Evolutionary conservation across 2,113 vertebrate species (phyloP), one percentile per base, ranked within the genome.

Genomic region (Noturus placidus): DNA sequence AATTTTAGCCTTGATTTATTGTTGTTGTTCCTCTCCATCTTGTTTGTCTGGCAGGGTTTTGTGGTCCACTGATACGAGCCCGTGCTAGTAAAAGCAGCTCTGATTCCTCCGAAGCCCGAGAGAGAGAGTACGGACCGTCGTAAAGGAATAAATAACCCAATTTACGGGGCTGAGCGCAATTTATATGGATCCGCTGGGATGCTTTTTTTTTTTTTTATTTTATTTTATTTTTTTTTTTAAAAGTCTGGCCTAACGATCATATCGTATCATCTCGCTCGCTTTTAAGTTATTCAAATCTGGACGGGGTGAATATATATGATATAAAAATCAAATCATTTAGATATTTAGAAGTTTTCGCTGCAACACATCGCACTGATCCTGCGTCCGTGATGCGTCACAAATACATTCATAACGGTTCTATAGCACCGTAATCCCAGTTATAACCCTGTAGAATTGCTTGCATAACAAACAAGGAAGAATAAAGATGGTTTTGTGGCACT

Each of bases 61-160:
- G 93, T 86, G 57, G 89, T 85, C 82, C 84, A 77, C 87, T 93
- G 92, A 93, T 92, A 94, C 90, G 89, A 90, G 85, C 86, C 86
- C 59, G 56, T 89, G 90, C 90, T 84, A 70, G 80, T 88, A 91
- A 89, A 91, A 91, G 86, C 84, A 90, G 89, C 91, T 88, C 88
- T 80, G 80, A 86, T 90, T 92, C 86, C 90, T 89, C 89, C 83
- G 87, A 87, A 87, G 83, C 42, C 72, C 54, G 69, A 85, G 86
- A 85, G 86, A 85, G 87, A 88, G 80, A 86, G 78, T 76, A 80
- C 84, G 88, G 89, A 88, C 84, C 76, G 89, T 89, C 89, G 82
- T 77, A 87, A 88, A 91, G 88, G 54, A 87, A 93, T 91, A 93
- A 93, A 94, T 93, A 92, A 91, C 57, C 54, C 42, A 74, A 86